Evolutionary conservation across 2,797 vertebrate species (phyloP), one percentile per base, ranked within the genome.

Genomic region (Hippopotamyrus pictus): DNA sequence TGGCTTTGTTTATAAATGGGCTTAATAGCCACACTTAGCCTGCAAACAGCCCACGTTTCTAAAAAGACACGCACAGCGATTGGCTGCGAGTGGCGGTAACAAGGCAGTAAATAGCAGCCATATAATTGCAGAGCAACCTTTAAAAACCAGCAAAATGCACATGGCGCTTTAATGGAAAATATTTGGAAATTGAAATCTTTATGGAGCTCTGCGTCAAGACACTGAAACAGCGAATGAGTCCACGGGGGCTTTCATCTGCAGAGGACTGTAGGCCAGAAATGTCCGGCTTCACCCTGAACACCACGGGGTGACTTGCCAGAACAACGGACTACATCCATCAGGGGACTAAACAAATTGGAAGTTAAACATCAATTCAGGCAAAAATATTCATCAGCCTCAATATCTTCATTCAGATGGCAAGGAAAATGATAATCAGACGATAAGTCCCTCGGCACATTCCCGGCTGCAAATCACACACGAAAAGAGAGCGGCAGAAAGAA

Each of bases 11-110:
- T 90, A 93, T 93, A 93, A 94, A 94, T 93, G 92, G 90, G 92
- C 91, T 91, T 94, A 94, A 95, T 93, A 94, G 92, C 93, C 92
- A 94, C 94, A 94, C 93, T 95, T 93, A 94, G 90, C 93, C 93
- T 92, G 92, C 91, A 94, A 95, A 94, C 94, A 95, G 92, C 90
- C 92, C 92, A 93, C 91, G 90, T 93, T 93, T 94, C 91, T 93
- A 94, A 94, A 93, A 92, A 94, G 92, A 95, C 94, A 87, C 92
- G 94, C 94, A 94, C 92, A 92, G 93, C 91, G 94, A 93, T 94
- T 94, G 93, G 92, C 93, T 92, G 91, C 91, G 90, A 88, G 89
- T 92, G 92, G 93, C 93, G 91, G 92, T 94, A 92, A 94, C 92
- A 90, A 93, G 92, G 92, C 89, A 90, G 93, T 92, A 94, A 95